phyloP scores from a whole-genome alignment of 2,797 vertebrate genomes.

The Smutsia temminckii region DNA sequence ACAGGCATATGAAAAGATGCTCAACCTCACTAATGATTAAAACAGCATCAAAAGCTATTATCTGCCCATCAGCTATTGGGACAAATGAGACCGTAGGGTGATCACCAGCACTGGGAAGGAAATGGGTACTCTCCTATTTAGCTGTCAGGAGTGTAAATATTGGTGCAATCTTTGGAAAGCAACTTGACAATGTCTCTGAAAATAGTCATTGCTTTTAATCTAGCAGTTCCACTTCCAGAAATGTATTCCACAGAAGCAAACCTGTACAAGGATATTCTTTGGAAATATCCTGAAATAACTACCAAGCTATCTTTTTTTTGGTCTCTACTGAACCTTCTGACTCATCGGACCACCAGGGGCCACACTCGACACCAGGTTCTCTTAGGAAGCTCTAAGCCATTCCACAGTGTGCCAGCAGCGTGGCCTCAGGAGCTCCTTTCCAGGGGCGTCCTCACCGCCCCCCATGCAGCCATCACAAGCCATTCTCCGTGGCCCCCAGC shows the following conservation, averaged over 20 bases:
- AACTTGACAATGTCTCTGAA: conserved; percentile 10
- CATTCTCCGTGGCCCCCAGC: neutral
- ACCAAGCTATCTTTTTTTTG: neutral
- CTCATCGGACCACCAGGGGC: neutral
- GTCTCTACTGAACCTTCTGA: neutral
- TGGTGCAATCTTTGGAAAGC: neutral
- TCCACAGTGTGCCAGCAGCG: neutral
- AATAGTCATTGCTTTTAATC: conserved; percentile 24
- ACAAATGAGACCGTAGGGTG: neutral
- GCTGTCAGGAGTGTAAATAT: neutral
- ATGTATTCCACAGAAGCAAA: neutral
- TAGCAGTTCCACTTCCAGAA: neutral
- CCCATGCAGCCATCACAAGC: neutral
- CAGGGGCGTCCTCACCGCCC: neutral
- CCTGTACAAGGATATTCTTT: neutral
- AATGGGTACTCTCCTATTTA: neutral
- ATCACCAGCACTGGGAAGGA: neutral
- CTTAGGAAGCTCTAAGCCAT: neutral
- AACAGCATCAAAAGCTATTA: neutral
- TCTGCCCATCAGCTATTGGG: neutral
- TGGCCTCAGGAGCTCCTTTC: neutral
- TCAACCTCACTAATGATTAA: conserved; percentile 22
- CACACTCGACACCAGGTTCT: neutral
- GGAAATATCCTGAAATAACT: neutral
- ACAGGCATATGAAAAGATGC: neutral